Base-by-base conservation (phyloP, 1,140 invertebrate genomes). In the Lepidurus arcticus region DNA sequence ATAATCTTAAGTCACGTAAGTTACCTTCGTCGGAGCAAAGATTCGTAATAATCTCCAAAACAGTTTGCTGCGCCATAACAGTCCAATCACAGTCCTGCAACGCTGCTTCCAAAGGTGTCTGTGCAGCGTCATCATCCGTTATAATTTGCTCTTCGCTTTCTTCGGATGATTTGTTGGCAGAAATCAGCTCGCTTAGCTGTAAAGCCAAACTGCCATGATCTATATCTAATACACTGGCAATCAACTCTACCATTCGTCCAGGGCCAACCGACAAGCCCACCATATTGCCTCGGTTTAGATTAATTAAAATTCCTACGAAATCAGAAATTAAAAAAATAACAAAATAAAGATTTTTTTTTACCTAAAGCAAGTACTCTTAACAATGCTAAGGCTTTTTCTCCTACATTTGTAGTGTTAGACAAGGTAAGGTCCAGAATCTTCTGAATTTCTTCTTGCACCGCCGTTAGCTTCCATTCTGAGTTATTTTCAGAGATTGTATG, bases 1-100 rank as follows among this genome's bases (percentile, higher is more conserved):
- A 74, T 45, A 73, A 73, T 47, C 24, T 26, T 9, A 74, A 44
- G 44, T 34, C 11, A 0, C 74, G 16, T 78, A n/a, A 77, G 21
- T 44, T 10, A n/a, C 44, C 53, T 65, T 47, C 42, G 82, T 84
- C 84, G 43, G 90, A 90, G 80, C 90, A 91, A 43, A 92, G 84
- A 84, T 93, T 92, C 16, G 91, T 88, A 75, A 92, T 84, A 76
- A 91, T 90, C 85, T 92, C 91, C 77, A 92, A 83, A 7, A 90
- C 88, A 81, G 88, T 86, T 81, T 90, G 88, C 82, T 92, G 91
- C 1, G 89, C 88, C 78, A 88, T 86, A 9, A 92, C 81, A 65
- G 91, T 82, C 78, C 83, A 81, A 44, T 83, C 81, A 9, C 82
- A 73, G 76, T 84, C 82, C 44, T 81, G 73, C 24, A 81, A 44